Conservation (phyloP, 2,113 vertebrate species). For the Ptychochromis oligacanthus region DNA sequence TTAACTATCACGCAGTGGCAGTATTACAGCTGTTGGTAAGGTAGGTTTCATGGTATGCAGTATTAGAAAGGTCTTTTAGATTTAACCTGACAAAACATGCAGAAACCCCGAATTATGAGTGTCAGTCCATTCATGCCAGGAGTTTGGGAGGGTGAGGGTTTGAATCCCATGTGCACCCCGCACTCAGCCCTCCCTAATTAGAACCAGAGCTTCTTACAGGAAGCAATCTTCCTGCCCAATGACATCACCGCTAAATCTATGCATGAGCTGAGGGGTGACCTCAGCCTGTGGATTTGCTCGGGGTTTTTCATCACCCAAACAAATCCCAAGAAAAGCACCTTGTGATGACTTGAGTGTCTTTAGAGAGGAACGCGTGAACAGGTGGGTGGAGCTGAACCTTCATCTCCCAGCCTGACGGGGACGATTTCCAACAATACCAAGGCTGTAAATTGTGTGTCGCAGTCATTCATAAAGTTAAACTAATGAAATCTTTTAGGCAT, state of each 20-base stretch:
- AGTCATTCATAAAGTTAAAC: conserved; percentile 15
- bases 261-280: conserved; percentile 61
- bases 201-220: conserved; percentile 75
- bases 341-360: conserved; percentile 39
- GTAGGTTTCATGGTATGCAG: not conserved
- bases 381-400: conserved; percentile 46
- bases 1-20: not conserved
- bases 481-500: conserved; percentile 3
- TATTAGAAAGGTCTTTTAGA: not conserved
- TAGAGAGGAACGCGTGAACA: conserved; percentile 44
- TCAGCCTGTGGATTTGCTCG: conserved; percentile 65
- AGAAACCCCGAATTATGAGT: not conserved
- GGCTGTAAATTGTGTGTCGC: not conserved
- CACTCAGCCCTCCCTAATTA: conserved; percentile 62
- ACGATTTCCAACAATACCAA: not conserved
- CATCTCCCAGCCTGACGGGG: not conserved
- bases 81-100: not conserved
- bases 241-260: conserved; percentile 74
- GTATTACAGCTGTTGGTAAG: not conserved
- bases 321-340: conserved; percentile 67
- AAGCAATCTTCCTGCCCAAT: conserved; percentile 73
- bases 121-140: not conserved
- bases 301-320: conserved; percentile 62
- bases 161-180: conserved; percentile 11
- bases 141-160: conserved; percentile 16